These are phyloP conservation scores for Lasioglossum zephyrum DNA, from an alignment of 2,888 invertebrate genomes.

Conservation along the genomic window DNA sequence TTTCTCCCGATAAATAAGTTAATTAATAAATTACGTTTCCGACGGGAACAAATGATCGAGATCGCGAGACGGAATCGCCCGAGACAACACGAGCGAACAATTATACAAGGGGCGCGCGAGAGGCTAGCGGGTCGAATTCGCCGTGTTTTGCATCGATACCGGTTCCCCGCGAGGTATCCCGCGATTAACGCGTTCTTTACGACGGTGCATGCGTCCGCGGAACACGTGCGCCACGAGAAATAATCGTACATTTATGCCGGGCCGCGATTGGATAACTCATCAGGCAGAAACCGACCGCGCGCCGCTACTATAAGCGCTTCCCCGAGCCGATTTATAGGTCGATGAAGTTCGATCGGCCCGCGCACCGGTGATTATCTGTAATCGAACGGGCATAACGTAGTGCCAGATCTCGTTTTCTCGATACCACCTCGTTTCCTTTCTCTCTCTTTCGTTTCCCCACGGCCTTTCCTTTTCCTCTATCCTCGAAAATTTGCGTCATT, in stretches of 20 bases:
- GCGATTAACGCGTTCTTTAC: slow-evolving; percentile 51
- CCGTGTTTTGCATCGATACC: slow-evolving; percentile 24
- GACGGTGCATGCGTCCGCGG: slow-evolving; percentile 50
- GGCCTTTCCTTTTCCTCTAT: background rate
- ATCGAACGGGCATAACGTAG: slow-evolving; percentile 70
- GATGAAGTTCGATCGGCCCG: slow-evolving; percentile 73
- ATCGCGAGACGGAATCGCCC: background rate
- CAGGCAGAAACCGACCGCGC: slow-evolving; percentile 56
- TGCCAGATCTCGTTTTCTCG: slow-evolving; percentile 62
- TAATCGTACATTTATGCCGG: slow-evolving; percentile 70
- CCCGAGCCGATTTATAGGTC: slow-evolving; percentile 73
- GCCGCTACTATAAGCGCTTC: slow-evolving; percentile 63
- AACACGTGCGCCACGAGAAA: slow-evolving; percentile 56
- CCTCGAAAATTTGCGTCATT: background rate
- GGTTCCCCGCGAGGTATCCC: slow-evolving; percentile 23
- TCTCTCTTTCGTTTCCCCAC: slow-evolving; percentile 20
- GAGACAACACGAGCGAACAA: slow-evolving; percentile 12
- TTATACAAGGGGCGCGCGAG: slow-evolving; percentile 21
- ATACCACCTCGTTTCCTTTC: slow-evolving; percentile 15
- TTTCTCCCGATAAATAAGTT: background rate
- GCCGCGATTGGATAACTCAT: slow-evolving; percentile 73
- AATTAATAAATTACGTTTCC: background rate
- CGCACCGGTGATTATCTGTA: slow-evolving; percentile 69
- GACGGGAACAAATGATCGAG: background rate
- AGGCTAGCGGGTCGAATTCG: slow-evolving; percentile 43